Conservation (phyloP, 2,113 vertebrate species). For the Gymnogyps californianus region DNA sequence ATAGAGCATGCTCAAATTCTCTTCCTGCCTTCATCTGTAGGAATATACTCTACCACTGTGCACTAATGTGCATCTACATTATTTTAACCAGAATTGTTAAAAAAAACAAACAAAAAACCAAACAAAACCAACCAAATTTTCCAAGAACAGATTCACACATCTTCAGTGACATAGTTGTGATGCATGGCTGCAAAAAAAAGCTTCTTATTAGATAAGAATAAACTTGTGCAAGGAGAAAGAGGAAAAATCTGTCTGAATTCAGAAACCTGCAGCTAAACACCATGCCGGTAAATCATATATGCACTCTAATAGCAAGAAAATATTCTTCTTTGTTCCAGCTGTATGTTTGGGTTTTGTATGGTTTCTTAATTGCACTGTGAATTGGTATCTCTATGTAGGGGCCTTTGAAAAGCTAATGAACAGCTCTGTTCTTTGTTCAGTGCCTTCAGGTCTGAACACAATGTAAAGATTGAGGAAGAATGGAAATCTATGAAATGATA, state of each 20-base stretch:
- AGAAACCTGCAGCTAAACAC: neutral
- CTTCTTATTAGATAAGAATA: neutral
- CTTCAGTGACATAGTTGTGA: neutral
- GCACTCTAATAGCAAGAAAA: neutral
- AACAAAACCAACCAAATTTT: no score
- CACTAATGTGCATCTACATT: neutral
- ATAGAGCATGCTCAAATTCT: neutral
- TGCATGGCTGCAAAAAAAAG: neutral
- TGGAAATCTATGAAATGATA: neutral
- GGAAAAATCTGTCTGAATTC: neutral
- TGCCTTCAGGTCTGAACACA: neutral
- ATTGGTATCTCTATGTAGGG: neutral
- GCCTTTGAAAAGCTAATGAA: neutral
- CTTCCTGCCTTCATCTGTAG: neutral
- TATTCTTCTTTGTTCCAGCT: neutral
- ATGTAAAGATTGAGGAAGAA: neutral
- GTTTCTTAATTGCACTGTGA: neutral
- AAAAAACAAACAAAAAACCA: neutral
- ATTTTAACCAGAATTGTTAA: neutral
- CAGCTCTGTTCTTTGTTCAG: neutral
- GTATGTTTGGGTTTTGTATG: neutral
- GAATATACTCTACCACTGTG: neutral
- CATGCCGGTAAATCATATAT: neutral
- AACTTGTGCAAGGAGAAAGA: neutral
- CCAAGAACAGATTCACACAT: rapidly evolving